Evolutionary conservation across 2,888 invertebrate species (phyloP).

Genomic region (Griposia aprilina): DNA sequence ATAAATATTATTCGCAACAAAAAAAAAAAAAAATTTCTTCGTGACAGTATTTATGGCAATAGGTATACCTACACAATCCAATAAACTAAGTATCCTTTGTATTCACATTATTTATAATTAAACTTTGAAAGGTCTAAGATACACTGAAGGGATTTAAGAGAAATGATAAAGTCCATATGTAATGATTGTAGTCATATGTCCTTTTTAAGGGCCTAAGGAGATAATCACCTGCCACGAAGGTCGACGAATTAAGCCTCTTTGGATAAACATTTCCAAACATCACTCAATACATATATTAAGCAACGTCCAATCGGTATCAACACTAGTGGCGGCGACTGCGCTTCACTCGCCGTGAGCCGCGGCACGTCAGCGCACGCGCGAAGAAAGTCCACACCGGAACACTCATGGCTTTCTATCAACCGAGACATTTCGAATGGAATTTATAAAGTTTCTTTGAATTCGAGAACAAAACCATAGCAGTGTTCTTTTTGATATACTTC

Average conservation of each 20-base stretch:
- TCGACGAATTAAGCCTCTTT: slow-evolving; percentile 35
- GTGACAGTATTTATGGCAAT: no score
- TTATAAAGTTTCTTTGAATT: slow-evolving; percentile 66
- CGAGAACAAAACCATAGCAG: slow-evolving; percentile 57
- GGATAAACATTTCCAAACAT: slow-evolving; percentile 51
- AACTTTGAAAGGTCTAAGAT: background rate
- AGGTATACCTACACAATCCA: no score
- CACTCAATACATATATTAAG: slow-evolving; percentile 67
- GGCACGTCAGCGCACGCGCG: slow-evolving; percentile 85
- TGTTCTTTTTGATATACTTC: slow-evolving; percentile 29
- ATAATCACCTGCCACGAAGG: slow-evolving; percentile 25
- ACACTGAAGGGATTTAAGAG: background rate
- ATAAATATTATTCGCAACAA: no score
- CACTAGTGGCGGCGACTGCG: slow-evolving; percentile 72
- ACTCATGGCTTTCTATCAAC: slow-evolving; percentile 84
- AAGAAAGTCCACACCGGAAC: slow-evolving; percentile 82
- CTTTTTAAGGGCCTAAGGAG: slow-evolving; percentile 26
- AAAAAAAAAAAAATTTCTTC: no score
- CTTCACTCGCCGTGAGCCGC: slow-evolving; percentile 81
- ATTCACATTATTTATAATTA: background rate
- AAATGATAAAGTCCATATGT: background rate
- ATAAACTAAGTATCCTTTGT: no score
- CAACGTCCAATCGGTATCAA: slow-evolving; percentile 71
- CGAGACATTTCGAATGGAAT: slow-evolving; percentile 74
- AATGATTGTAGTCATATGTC: background rate